Evolutionary conservation across 2,113 vertebrate genomes (phyloP).

Genomic region (Eonycteris spelaea): DNA sequence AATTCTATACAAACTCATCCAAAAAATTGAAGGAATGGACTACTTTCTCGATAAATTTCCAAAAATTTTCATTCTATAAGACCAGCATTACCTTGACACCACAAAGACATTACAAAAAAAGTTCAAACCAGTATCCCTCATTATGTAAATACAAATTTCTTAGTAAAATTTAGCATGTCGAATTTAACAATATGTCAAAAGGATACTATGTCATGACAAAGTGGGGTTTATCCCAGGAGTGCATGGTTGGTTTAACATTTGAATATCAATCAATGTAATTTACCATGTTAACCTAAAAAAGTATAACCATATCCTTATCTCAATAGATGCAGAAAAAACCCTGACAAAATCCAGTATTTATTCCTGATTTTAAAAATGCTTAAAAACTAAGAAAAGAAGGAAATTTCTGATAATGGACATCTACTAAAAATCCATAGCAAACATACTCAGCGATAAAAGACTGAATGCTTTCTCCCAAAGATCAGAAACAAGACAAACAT

Average conservation of each 20-base stretch:
- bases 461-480: not conserved
- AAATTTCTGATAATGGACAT: not conserved
- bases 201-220: not conserved
- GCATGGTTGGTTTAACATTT: not conserved
- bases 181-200: not conserved
- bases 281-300: not conserved
- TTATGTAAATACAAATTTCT: not conserved
- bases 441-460: not conserved
- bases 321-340: not conserved
- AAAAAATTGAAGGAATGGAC: not conserved
- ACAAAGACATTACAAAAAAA: not conserved
- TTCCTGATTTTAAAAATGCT: not conserved
- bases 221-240: not conserved
- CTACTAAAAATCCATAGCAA: not conserved
- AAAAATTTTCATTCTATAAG: not conserved
- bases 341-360: not conserved
- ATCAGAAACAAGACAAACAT: not conserved
- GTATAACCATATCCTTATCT: not conserved
- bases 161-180: not conserved
- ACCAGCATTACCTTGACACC: not conserved
- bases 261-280: not conserved
- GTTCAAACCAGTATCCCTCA: not conserved
- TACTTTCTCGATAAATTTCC: not conserved
- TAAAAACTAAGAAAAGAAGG: not conserved
- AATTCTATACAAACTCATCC: not conserved